Conservation (phyloP, 2,888 invertebrate species). For the Graphium colonna region DNA sequence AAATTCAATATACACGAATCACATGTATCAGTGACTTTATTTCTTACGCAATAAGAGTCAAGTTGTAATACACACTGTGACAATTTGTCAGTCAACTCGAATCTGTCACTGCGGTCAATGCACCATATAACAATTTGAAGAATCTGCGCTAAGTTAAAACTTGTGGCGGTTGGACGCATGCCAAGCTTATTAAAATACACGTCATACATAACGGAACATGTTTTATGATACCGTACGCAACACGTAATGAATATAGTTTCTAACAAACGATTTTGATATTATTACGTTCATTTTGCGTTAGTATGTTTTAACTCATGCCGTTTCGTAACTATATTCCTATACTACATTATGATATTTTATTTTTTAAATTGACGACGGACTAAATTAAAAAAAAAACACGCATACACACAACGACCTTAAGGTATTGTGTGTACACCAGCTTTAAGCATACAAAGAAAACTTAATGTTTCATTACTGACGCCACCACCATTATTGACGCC, state of each 20-base stretch:
- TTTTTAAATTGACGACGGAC: too few species aligned
- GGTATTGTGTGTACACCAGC: too few species aligned
- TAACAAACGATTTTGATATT: too few species aligned
- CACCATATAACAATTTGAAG: conserved; percentile 28
- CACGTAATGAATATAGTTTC: not conserved
- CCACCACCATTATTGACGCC: too few species aligned
- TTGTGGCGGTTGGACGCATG: conserved; percentile 31
- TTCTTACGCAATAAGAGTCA: not conserved
- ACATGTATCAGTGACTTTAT: not conserved
- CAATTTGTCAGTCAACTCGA: conserved; percentile 14
- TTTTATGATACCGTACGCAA: conserved; percentile 16
- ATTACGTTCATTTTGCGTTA: too few species aligned
- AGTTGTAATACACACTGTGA: not conserved
- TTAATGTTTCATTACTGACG: too few species aligned
- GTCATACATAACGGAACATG: conserved; percentile 15
- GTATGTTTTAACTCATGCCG: too few species aligned
- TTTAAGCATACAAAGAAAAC: too few species aligned
- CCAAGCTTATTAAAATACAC: conserved; percentile 29
- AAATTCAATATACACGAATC: not conserved
- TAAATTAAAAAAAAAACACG: too few species aligned
- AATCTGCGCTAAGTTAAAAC: conserved; percentile 32
- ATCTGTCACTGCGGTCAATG: conserved; percentile 21
- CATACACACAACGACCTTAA: too few species aligned
- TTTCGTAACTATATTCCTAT: too few species aligned
- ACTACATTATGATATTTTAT: too few species aligned